Evolutionary conservation across 2,113 vertebrate genomes (phyloP), one percentile per base, ranked within the genome.

Genomic region (Pica pica): DNA sequence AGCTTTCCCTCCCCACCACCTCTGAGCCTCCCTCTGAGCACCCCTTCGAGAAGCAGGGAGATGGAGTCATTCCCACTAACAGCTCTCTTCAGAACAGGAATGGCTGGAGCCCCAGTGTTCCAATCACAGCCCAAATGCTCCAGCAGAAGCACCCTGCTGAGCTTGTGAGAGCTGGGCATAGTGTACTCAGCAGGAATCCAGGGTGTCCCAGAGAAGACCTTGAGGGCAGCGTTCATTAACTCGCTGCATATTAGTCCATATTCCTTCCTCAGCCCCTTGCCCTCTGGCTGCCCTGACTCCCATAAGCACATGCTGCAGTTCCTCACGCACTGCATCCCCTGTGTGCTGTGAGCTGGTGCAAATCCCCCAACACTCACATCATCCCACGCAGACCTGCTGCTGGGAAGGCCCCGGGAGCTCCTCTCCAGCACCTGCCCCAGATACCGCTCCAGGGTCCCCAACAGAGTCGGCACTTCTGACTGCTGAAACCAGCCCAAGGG

Each of bases 21-120:
- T 47, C 73, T 50, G 59, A 83, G 35, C 49, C 21, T 41, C 11
- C 33, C 30, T 87, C 94, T 71, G 35, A 55, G 23, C 9, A 39
- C 46, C 49, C 88, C 89, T 35, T 78, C 7, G 8, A 88, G 81
- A 96, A 95, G 61, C 70, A 39, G 68, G 59, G 44, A 85, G 35
- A 71, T 71, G 85, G 69, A 85, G 74, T 67, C 56, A 93, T 79
- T 87, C 90, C 73, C 85, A 65, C 81, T 88, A 22, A 53, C n/a
- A 82, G 53, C n/a, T 75, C 53, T 53, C 46, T 44, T 16, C 5
- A 4, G 56, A 80, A 70, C 44, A 50, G 87, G 64, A 82, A 83
- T 0, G 7, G 42, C 10, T 1, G 0, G 53, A 59, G 52, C 13
- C 69, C 33, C 35, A 13, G 65, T 18, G 0, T 35, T 47, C 31